A percentile compares a stretch with the other conserved stretches of the same genome.
Conservation (phyloP, 2,888 invertebrate genomes). For the Tineola bisselliella region DNA sequence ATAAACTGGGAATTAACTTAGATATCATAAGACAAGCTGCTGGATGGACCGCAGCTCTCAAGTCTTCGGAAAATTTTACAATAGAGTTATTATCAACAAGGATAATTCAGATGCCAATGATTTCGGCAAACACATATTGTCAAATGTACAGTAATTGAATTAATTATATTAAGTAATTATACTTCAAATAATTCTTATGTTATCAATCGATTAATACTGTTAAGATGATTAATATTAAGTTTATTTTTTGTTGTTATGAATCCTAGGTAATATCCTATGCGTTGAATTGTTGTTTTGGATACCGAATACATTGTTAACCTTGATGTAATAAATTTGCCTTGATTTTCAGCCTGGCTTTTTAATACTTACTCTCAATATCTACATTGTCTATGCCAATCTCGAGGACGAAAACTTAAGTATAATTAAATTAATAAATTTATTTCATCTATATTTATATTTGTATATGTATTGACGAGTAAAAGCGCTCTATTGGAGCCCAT, state of each 20-base stretch:
- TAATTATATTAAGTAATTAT: neutral
- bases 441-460: too few species aligned
- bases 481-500: too few species aligned
- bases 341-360: neutral
- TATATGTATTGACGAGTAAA: too few species aligned
- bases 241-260: neutral
- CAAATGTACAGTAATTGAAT: neutral
- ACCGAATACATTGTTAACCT: neutral
- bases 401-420: constrained; percentile 11
- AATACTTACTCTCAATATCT: neutral
- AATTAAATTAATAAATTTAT: too few species aligned
- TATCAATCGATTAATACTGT: too few species aligned
- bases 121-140: neutral
- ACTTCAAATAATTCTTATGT: neutral
- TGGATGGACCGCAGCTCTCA: constrained; percentile 20
- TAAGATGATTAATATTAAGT: neutral
- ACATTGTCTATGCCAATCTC: constrained; percentile 8
- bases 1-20: constrained; percentile 19
- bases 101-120: neutral
- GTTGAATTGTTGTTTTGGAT: neutral
- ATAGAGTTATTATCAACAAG: constrained; percentile 17
- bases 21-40: constrained; percentile 20
- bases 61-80: constrained; percentile 21
- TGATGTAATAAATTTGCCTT: neutral
- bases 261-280: neutral